phyloP scores from a whole-genome alignment of 53 echinoderm and acorn worm species.

The Zoroaster sp. region DNA sequence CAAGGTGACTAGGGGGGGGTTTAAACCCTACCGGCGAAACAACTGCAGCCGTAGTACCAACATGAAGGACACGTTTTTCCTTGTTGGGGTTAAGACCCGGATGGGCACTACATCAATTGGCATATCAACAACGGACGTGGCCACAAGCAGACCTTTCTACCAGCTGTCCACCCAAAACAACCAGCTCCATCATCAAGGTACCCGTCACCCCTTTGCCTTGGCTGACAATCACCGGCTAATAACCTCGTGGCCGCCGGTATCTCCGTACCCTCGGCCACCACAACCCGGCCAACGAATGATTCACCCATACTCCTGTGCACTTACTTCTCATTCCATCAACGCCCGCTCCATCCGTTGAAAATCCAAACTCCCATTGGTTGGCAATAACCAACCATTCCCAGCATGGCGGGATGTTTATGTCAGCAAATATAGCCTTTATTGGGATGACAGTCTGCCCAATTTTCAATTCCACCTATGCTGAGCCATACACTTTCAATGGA shows the following conservation, averaged over 20 bases:
- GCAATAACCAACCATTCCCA: conserved; percentile 41
- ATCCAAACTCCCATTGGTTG: conserved; percentile 2
- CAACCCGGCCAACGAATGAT: background rate
- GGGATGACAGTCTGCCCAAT: conserved; percentile 12
- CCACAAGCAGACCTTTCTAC: background rate
- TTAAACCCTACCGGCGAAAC: background rate
- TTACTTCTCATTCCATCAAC: conserved; percentile 2
- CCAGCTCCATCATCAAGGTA: background rate
- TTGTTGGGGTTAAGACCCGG: background rate
- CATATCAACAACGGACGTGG: background rate
- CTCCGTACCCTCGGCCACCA: background rate
- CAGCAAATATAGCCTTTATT: conserved; percentile 59
- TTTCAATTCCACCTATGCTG: conserved; percentile 38
- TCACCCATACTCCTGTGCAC: background rate
- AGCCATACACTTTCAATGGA: conserved; percentile 22
- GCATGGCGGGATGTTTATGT: conserved; percentile 26
- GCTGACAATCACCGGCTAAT: background rate
- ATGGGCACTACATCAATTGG: background rate
- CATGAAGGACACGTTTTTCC: background rate
- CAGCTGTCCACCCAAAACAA: background rate
- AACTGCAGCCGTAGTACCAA: background rate
- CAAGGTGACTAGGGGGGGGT: background rate
- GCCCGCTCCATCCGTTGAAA: conserved; percentile 2
- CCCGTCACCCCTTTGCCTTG: background rate
- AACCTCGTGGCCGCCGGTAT: background rate